Conservation (phyloP, 1,140 invertebrate genomes). For the Drosophila nigromelanica region DNA sequence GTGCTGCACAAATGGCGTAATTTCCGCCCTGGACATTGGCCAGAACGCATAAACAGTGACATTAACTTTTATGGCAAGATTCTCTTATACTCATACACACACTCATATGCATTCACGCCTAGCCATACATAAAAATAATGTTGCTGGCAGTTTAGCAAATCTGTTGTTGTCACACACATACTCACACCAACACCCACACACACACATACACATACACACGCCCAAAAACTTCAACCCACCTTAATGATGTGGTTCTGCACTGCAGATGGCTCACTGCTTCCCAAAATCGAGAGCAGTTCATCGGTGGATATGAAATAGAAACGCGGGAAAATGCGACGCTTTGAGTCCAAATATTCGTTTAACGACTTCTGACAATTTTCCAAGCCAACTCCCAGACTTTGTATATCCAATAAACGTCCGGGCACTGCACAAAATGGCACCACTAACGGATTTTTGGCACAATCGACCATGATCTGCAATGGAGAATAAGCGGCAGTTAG, state of each 20-base stretch:
- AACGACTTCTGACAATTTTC: constrained; percentile 96
- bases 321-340: constrained; percentile 93
- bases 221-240: constrained; percentile 84
- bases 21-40: constrained; percentile 80
- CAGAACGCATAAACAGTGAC: constrained; percentile 82
- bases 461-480: constrained; percentile 91
- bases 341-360: constrained; percentile 94
- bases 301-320: constrained; percentile 98
- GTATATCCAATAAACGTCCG: constrained; percentile 90
- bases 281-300: constrained; percentile 94
- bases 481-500: constrained; percentile 52
- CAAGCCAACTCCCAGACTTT: constrained; percentile 89
- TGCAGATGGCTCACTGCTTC: constrained; percentile 90
- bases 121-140: constrained; percentile 78
- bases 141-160: constrained; percentile 76
- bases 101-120: constrained; percentile 21
- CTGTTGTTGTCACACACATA: constrained; percentile 66
- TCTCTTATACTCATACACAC: constrained; percentile 42
- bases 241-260: constrained; percentile 97
- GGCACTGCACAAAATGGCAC: constrained; percentile 89
- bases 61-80: constrained; percentile 80
- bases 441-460: constrained; percentile 90
- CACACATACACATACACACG: constrained; percentile 11
- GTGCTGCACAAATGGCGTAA: constrained; percentile 79
- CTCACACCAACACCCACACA: constrained; percentile 6